phyloP scores from a whole-genome alignment of 2,888 invertebrate species.

The Scrobipalpa costella region DNA sequence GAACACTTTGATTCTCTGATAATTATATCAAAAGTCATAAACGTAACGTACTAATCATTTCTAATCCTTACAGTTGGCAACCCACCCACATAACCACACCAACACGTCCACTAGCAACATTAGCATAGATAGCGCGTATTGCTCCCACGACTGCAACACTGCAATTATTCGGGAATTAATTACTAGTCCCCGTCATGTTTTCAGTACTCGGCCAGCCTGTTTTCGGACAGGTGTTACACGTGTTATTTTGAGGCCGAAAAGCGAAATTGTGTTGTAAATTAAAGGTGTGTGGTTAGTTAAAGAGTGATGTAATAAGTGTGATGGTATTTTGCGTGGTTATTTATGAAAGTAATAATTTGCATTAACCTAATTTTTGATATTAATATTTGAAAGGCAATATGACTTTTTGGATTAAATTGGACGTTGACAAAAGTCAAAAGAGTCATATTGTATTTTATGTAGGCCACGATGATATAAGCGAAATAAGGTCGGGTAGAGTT shows the following conservation, averaged over 20 bases:
- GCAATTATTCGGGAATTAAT: constrained; percentile 23
- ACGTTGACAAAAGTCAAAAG: too few relatives aligned
- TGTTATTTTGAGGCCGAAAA: neutral
- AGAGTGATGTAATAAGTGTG: neutral
- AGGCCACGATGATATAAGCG: too few relatives aligned
- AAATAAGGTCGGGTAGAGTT: too few relatives aligned
- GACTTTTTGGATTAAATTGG: too few relatives aligned
- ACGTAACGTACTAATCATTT: neutral
- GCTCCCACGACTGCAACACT: constrained; percentile 18
- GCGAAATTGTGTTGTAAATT: constrained; percentile 11
- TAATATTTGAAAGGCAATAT: too few relatives aligned
- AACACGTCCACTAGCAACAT: constrained; percentile 23
- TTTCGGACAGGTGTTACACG: constrained; percentile 13
- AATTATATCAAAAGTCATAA: too few relatives aligned
- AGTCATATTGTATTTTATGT: too few relatives aligned
- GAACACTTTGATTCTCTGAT: too few relatives aligned
- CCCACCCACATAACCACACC: neutral
- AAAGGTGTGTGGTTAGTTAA: neutral
- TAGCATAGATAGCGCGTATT: constrained; percentile 32
- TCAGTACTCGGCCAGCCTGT: neutral
- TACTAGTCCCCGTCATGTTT: constrained; percentile 13
- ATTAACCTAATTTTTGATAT: too few relatives aligned
- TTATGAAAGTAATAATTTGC: too few relatives aligned
- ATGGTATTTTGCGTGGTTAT: neutral
- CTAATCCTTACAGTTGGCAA: neutral